Evolutionary conservation across 2,888 invertebrate species (phyloP).

Genomic region (Troides helena): DNA sequence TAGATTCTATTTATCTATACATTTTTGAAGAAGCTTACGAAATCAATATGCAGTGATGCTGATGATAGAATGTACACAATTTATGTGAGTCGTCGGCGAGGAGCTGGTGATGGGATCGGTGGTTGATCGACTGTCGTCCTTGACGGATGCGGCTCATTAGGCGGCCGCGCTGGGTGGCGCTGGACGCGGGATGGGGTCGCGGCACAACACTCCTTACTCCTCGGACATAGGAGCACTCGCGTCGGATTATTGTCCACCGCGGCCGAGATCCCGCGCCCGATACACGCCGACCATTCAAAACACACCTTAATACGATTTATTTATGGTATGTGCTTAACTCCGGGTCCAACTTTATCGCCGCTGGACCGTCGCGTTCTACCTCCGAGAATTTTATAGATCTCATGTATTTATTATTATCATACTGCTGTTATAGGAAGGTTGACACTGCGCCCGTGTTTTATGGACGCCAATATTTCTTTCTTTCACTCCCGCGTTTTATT

Average conservation of each 20-base stretch:
- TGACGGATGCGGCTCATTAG: slow-evolving; percentile 73
- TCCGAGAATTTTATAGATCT: slow-evolving; percentile 61
- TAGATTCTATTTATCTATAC: no score
- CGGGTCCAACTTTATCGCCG: slow-evolving; percentile 54
- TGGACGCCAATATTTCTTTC: slow-evolving; percentile 60
- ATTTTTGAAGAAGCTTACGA: background rate
- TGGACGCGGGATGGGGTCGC: slow-evolving; percentile 31
- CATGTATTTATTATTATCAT: slow-evolving; percentile 60
- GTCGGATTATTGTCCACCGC: slow-evolving; percentile 63
- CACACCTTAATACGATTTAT: slow-evolving; percentile 71
- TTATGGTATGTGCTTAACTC: slow-evolving; percentile 66
- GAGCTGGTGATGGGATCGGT: slow-evolving; percentile 43
- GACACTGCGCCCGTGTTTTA: slow-evolving; percentile 61
- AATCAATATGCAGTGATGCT: slow-evolving; percentile 16
- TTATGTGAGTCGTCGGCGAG: slow-evolving; percentile 30
- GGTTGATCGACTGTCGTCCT: slow-evolving; percentile 61
- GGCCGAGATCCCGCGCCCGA: slow-evolving; percentile 62
- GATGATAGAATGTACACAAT: slow-evolving; percentile 4
- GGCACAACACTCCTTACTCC: slow-evolving; percentile 49
- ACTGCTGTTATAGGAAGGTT: slow-evolving; percentile 55
- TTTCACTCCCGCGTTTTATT: slow-evolving; percentile 60
- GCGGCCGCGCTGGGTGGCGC: slow-evolving; percentile 64
- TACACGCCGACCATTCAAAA: slow-evolving; percentile 62
- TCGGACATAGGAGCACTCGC: slow-evolving; percentile 60
- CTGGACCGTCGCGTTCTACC: slow-evolving; percentile 40